These are phyloP conservation scores for Falco concolor DNA, from an alignment of 2,797 vertebrate genomes.

Conservation along the genomic window DNA sequence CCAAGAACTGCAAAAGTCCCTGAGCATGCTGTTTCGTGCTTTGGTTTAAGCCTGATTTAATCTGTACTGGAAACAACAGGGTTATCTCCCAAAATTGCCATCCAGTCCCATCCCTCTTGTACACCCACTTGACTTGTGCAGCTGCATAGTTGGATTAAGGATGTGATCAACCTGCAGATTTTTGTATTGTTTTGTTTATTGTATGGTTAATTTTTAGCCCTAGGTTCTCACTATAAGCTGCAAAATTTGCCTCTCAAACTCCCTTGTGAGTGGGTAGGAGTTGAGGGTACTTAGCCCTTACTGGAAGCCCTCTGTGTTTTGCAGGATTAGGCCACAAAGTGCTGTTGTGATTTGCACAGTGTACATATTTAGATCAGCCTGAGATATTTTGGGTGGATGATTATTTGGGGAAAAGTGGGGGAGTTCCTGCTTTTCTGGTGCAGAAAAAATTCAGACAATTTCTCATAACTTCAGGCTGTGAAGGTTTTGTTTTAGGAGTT, in stretches of 20 bases:
- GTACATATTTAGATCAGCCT: not conserved
- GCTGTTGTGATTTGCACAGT: not conserved
- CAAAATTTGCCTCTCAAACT: not conserved
- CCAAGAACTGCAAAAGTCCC: not conserved
- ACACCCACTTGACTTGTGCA: not conserved
- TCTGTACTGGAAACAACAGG: not conserved
- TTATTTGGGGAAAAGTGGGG: conserved; percentile 35
- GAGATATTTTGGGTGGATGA: conserved; percentile 18
- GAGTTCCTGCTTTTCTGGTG: conserved; percentile 30
- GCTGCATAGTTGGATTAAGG: not conserved
- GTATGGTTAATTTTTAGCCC: not conserved
- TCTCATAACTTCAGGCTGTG: not conserved
- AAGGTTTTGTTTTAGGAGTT: conserved; percentile 6
- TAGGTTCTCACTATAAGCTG: not conserved
- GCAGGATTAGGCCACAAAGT: not conserved
- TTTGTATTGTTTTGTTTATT: not conserved
- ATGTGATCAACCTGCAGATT: not conserved
- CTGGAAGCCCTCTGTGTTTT: not conserved
- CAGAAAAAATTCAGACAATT: not conserved
- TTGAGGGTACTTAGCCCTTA: conserved; percentile 11
- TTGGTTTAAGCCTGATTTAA: not conserved
- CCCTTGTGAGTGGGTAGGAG: not conserved
- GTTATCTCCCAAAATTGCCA: not conserved
- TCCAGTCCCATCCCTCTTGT: not conserved
- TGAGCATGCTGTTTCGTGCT: not conserved